Conservation (phyloP, 1,140 invertebrate genomes). For the Microplitis demolitor region DNA sequence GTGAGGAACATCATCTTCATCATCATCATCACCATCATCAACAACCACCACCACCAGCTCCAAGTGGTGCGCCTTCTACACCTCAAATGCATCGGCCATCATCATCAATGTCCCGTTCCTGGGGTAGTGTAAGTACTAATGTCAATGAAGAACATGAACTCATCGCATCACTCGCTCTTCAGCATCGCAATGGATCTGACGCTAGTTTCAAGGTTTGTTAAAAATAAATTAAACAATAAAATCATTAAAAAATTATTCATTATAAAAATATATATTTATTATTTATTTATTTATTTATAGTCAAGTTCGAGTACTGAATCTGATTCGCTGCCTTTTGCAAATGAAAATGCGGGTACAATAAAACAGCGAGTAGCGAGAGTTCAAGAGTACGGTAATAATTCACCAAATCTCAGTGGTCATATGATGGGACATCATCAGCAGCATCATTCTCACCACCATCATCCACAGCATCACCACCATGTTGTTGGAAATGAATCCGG, state of each 20-base stretch:
- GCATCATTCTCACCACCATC: conserved; percentile 40
- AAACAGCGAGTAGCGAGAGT: conserved; percentile 73
- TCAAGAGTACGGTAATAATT: conserved; percentile 58
- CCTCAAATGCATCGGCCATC: conserved; percentile 56
- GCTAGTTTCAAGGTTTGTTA: conserved; percentile 80
- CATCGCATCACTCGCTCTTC: conserved; percentile 69
- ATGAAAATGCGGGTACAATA: conserved; percentile 98
- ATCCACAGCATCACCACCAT: conserved; percentile 33
- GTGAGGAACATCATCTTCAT: conserved; percentile 53
- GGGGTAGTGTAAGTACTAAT: conserved; percentile 62
- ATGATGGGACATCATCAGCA: conserved; percentile 52
- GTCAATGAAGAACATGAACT: conserved; percentile 65
- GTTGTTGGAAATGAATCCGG: conserved; percentile 24
- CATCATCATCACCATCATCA: conserved; percentile 50
- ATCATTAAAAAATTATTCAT: too few relatives aligned
- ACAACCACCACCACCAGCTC: conserved; percentile 65
- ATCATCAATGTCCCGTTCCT: conserved; percentile 64
- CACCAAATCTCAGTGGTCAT: conserved; percentile 29
- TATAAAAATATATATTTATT: conserved; percentile 17
- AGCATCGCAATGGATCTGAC: conserved; percentile 78
- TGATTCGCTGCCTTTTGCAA: conserved; percentile 96
- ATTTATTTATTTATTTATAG: conserved; percentile 61
- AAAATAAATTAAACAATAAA: too few relatives aligned
- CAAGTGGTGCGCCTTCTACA: conserved; percentile 58
- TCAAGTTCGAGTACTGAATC: conserved; percentile 95